Conservation (phyloP, 1,140 invertebrate genomes). For the Probaryconus sp. region DNA sequence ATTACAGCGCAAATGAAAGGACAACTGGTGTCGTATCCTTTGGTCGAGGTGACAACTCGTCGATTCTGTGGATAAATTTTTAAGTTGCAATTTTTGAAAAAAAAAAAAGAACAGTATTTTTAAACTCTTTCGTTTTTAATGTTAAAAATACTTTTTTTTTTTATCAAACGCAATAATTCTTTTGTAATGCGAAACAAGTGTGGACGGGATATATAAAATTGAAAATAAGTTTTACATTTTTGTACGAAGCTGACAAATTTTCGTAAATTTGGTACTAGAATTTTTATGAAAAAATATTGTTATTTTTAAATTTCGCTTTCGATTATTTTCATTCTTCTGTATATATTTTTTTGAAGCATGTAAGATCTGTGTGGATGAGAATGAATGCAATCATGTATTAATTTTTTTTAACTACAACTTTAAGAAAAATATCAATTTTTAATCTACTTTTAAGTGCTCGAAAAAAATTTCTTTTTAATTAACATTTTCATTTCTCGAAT, state of each 20-base stretch:
- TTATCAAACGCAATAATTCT: too few species aligned
- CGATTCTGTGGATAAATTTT: constrained; percentile 26
- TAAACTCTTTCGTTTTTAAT: background rate
- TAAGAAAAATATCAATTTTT: too few species aligned
- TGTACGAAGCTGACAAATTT: too few species aligned
- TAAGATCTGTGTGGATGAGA: constrained; percentile 11
- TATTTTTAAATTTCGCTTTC: constrained; percentile 1
- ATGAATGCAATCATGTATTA: background rate
- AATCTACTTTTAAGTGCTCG: too few species aligned
- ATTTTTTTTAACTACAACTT: too few species aligned
- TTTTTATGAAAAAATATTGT: background rate
- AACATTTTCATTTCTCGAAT: too few species aligned
- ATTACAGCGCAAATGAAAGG: constrained; percentile 69
- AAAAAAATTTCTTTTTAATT: too few species aligned
- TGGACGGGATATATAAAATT: too few species aligned
- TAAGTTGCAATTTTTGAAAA: background rate
- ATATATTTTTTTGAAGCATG: constrained; percentile 25
- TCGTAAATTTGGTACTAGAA: too few species aligned
- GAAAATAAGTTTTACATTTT: too few species aligned
- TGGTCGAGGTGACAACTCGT: constrained; percentile 57
- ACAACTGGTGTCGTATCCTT: constrained; percentile 69
- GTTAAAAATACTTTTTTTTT: too few species aligned
- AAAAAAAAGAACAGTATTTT: constrained; percentile 2
- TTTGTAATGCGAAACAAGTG: too few species aligned
- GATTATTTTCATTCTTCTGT: constrained; percentile 13